Percentiles rank a stretch among this genome's conserved stretches.
Conservation (phyloP, 2,113 vertebrate genomes). For the Leucosticte australis region DNA sequence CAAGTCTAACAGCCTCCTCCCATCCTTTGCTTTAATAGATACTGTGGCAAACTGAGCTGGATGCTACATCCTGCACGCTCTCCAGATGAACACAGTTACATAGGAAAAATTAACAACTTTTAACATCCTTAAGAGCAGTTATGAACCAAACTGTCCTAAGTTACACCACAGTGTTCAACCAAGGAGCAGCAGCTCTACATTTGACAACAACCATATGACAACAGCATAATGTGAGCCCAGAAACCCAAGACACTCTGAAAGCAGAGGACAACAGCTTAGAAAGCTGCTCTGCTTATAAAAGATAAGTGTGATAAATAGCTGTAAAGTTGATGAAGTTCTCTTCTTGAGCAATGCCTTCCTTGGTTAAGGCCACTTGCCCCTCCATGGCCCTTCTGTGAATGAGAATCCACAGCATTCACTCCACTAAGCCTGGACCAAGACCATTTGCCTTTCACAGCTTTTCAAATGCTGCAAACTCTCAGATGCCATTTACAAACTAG, state of each 20-base stretch:
- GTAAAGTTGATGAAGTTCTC: not conserved
- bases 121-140: not conserved
- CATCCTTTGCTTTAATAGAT: not conserved
- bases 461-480: fast-evolving
- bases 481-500: not conserved
- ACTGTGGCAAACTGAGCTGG: not conserved
- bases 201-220: not conserved
- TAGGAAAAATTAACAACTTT: not conserved
- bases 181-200: not conserved
- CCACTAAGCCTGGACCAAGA: not conserved
- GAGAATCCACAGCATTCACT: not conserved
- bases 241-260: not conserved
- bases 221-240: fast-evolving
- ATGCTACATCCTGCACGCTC: not conserved
- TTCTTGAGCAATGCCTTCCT: not conserved
- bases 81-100: not conserved
- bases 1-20: not conserved
- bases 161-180: fast-evolving
- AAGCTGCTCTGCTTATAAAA: not conserved
- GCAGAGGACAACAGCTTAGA: not conserved
- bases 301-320: not conserved
- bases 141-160: not conserved
- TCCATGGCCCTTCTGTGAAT: fast-evolving
- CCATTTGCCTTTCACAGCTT: not conserved
- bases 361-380: not conserved